A percentile compares a stretch with the other conserved stretches of the same genome.
These are phyloP conservation scores for Megaceryle alcyon DNA, from an alignment of 2,797 vertebrate genomes.

Conservation along the genomic window DNA sequence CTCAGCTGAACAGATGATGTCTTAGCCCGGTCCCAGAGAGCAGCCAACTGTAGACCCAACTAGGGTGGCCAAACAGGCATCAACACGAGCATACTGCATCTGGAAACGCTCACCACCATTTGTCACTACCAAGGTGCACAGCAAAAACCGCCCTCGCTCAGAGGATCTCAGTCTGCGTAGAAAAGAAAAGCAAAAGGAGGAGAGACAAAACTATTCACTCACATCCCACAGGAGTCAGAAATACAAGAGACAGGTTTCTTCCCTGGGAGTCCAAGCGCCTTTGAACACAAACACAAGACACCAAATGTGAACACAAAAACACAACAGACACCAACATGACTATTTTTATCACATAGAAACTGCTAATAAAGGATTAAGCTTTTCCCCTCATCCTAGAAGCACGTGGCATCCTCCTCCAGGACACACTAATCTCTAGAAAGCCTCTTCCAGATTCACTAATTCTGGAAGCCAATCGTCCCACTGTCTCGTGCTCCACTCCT, in stretches of 20 bases:
- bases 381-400: slow-evolving; percentile 45
- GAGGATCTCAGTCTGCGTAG: neutral
- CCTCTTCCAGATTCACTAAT: slow-evolving; percentile 24
- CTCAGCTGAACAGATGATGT: neutral
- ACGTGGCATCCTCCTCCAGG: slow-evolving; percentile 45
- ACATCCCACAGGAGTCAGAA: neutral
- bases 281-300: neutral
- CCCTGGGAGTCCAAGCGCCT: neutral
- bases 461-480: slow-evolving; percentile 22
- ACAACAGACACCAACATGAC: neutral
- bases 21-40: neutral
- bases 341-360: slow-evolving; percentile 24
- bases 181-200: neutral
- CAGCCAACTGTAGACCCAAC: neutral
- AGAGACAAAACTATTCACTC: neutral
- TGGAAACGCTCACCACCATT: rapidly evolving
- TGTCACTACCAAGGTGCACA: neutral
- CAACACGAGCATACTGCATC: neutral
- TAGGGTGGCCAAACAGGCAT: neutral
- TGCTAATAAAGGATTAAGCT: slow-evolving; percentile 1
- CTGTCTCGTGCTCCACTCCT: neutral
- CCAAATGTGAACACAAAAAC: slow-evolving; percentile 18
- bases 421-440: slow-evolving; percentile 27
- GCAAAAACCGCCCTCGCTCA: neutral
- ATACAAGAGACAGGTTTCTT: neutral